phyloP scores from a whole-genome alignment of 2,113 vertebrate genomes.

The Okapia johnstoni region DNA sequence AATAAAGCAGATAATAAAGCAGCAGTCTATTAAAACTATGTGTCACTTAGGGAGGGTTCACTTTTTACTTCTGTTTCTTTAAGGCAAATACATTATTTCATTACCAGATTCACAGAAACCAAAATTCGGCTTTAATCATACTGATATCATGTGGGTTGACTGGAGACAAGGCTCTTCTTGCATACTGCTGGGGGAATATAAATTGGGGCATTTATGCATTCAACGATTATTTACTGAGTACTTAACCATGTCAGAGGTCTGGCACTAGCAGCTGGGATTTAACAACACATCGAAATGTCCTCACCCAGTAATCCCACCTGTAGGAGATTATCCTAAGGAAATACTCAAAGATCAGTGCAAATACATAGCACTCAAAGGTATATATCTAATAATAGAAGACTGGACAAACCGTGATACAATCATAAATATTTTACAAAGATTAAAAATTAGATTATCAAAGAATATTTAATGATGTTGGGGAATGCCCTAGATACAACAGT shows the following conservation, averaged over 20 bases:
- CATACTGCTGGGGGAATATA: neutral
- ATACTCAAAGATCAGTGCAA: neutral
- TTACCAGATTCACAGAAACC: slow-evolving; percentile 16
- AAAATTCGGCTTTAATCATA: slow-evolving; percentile 21
- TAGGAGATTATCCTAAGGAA: neutral
- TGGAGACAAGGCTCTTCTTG: neutral
- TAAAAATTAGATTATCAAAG: slow-evolving; percentile 1
- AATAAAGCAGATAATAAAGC: neutral
- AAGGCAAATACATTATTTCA: neutral
- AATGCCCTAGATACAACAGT: neutral
- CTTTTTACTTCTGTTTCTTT: slow-evolving; percentile 8
- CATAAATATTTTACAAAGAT: neutral
- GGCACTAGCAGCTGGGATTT: neutral
- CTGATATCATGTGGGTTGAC: neutral
- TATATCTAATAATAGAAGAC: neutral
- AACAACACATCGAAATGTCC: neutral
- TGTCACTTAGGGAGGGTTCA: neutral
- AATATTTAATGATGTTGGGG: neutral
- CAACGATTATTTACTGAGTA: neutral
- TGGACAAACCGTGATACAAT: neutral
- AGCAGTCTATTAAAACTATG: neutral
- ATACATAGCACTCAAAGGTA: neutral
- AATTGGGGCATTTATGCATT: neutral
- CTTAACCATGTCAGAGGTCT: neutral
- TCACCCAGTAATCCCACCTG: neutral